Evolutionary conservation across 2,797 vertebrate genomes (phyloP).

Genomic region (Lerista edwardsae): DNA sequence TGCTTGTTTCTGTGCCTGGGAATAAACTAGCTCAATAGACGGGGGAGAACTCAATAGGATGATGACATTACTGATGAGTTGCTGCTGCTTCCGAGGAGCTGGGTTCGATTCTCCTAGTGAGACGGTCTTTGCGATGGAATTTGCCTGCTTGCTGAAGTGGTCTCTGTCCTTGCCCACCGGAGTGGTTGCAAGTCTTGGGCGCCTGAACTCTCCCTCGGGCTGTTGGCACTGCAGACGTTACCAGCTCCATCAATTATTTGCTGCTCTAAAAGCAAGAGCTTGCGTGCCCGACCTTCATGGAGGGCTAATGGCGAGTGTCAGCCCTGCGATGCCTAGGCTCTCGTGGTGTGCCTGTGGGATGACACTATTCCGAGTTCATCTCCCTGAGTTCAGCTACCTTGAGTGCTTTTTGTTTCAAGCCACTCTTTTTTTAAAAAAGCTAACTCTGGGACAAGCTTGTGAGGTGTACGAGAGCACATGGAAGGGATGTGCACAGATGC

Average conservation of each 20-base stretch:
- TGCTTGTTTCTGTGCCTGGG: constrained; percentile 31
- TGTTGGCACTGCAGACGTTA: constrained; percentile 7
- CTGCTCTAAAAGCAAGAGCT: not conserved
- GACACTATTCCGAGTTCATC: not conserved
- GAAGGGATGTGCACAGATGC: too few relatives aligned
- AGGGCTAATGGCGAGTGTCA: not conserved
- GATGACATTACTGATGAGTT: constrained; percentile 35
- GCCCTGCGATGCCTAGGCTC: too few relatives aligned
- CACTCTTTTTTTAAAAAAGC: not conserved
- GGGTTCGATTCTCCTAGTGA: constrained; percentile 5
- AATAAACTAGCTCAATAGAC: constrained; percentile 26
- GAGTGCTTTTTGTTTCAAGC: not conserved
- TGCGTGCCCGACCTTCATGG: not conserved
- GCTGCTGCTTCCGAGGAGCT: not conserved
- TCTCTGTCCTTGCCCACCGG: not conserved
- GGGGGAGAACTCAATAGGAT: constrained; percentile 12
- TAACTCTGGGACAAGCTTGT: not conserved
- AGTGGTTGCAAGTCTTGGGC: not conserved
- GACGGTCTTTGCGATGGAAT: not conserved
- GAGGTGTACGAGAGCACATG: not conserved
- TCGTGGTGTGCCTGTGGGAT: not conserved
- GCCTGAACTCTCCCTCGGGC: not conserved
- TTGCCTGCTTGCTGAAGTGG: not conserved
- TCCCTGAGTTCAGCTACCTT: not conserved
- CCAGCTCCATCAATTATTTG: constrained; percentile 23